Conservation (phyloP, 2,797 vertebrate genomes). For the Molossus molossus region DNA sequence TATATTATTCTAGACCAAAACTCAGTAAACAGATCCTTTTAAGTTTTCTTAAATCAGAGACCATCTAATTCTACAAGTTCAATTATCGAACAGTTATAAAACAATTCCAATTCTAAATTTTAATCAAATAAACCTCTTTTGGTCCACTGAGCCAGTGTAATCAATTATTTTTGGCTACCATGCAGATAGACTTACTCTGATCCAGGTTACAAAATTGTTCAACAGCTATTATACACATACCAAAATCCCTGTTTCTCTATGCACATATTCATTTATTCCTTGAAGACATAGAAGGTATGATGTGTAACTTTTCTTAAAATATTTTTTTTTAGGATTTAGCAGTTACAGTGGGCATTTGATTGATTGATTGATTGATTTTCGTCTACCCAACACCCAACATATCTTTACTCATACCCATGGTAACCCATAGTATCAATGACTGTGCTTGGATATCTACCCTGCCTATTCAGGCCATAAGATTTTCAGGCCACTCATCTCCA, state of each 20-base stretch:
- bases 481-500: not conserved
- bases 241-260: constrained; percentile 22
- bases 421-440: not conserved
- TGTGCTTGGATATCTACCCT: not conserved
- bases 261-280: not conserved
- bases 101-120: constrained; percentile 20
- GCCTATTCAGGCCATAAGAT: not conserved
- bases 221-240: not conserved
- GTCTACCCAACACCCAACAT: not conserved
- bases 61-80: not conserved
- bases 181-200: not conserved
- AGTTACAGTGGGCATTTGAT: not conserved
- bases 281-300: not conserved
- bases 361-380: not conserved
- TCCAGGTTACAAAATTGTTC: not conserved
- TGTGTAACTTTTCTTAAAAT: not conserved
- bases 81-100: not conserved
- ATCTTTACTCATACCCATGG: not conserved
- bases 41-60: constrained; percentile 26
- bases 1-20: not conserved
- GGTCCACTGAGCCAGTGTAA: not conserved
- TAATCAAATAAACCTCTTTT: not conserved
- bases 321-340: not conserved
- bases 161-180: not conserved
- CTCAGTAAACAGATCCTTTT: not conserved